Evolutionary conservation across 2,888 invertebrate species (phyloP).

Genomic region (Iselma pallidipennis): DNA sequence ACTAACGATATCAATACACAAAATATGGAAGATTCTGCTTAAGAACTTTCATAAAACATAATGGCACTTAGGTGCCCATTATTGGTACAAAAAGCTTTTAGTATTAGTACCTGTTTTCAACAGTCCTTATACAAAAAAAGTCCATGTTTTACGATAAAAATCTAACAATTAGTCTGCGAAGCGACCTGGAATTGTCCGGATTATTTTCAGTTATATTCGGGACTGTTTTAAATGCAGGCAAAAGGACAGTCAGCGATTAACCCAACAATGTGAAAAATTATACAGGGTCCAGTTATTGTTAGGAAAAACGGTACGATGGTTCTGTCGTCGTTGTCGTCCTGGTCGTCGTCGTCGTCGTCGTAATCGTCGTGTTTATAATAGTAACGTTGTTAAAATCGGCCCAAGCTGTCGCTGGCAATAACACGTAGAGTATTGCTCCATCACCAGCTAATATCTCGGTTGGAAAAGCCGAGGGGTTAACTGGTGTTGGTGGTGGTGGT

Average conservation of each 20-base stretch:
- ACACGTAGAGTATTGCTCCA: slow-evolving; percentile 32
- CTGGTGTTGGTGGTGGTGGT: not conserved
- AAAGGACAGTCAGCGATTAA: not conserved
- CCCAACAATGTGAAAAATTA: not conserved
- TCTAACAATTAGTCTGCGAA: too few species aligned
- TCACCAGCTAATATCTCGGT: slow-evolving; percentile 31
- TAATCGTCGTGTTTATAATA: slow-evolving; percentile 32
- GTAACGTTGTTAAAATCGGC: slow-evolving; percentile 31
- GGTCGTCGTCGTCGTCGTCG: slow-evolving; percentile 8
- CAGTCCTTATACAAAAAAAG: too few species aligned
- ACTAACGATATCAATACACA: slow-evolving; percentile 31
- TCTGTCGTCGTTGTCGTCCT: not conserved
- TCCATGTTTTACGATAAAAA: too few species aligned
- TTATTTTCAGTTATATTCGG: not conserved
- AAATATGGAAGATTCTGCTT: not conserved
- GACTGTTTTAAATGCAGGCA: not conserved
- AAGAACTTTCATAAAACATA: not conserved
- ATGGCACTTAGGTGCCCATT: not conserved
- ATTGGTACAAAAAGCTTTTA: too few species aligned
- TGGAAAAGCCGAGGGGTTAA: not conserved
- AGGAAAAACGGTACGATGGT: not conserved
- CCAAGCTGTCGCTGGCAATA: slow-evolving; percentile 32
- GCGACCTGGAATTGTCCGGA: not conserved
- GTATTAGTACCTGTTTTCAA: not conserved
- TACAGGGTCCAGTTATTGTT: not conserved